phyloP scores from a whole-genome alignment of 2,888 invertebrate species.

The Arge pagana region DNA sequence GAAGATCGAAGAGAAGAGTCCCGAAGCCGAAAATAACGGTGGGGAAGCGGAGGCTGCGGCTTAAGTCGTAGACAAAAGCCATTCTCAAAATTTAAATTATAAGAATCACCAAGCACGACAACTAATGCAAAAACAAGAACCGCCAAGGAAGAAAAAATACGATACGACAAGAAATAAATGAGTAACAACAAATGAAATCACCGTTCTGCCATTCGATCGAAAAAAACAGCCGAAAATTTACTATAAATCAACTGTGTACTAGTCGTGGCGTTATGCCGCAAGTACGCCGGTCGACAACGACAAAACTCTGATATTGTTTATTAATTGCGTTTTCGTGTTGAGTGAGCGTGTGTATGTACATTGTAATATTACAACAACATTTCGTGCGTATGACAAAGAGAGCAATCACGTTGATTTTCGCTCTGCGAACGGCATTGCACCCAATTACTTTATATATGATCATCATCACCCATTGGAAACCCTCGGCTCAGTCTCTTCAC shows the following conservation, averaged over 20 bases:
- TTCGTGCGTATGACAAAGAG: background rate
- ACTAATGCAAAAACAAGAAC: background rate
- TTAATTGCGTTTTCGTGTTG: slow-evolving; percentile 34
- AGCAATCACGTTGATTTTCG: background rate
- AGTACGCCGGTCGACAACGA: slow-evolving; percentile 29
- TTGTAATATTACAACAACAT: slow-evolving; percentile 20
- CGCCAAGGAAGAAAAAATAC: slow-evolving; percentile 7
- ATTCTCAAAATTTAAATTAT: background rate
- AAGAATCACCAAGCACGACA: background rate
- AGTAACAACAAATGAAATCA: slow-evolving; percentile 10
- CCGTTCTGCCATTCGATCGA: too few relatives aligned
- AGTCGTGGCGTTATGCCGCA: slow-evolving; percentile 19
- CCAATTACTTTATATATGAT: background rate
- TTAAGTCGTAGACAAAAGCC: background rate
- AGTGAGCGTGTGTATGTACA: slow-evolving; percentile 37
- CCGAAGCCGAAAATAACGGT: slow-evolving; percentile 47
- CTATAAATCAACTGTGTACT: slow-evolving; percentile 40
- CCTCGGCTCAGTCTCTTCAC: background rate
- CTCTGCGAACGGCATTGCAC: background rate
- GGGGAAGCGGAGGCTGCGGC: slow-evolving; percentile 64
- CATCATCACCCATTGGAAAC: background rate
- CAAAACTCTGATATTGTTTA: slow-evolving; percentile 34
- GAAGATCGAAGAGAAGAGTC: slow-evolving; percentile 66
- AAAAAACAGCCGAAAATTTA: slow-evolving; percentile 20
- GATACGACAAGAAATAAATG: slow-evolving; percentile 10